phyloP scores from a whole-genome alignment of 2,888 invertebrate species.

The Tromatobia lineatoria region DNA sequence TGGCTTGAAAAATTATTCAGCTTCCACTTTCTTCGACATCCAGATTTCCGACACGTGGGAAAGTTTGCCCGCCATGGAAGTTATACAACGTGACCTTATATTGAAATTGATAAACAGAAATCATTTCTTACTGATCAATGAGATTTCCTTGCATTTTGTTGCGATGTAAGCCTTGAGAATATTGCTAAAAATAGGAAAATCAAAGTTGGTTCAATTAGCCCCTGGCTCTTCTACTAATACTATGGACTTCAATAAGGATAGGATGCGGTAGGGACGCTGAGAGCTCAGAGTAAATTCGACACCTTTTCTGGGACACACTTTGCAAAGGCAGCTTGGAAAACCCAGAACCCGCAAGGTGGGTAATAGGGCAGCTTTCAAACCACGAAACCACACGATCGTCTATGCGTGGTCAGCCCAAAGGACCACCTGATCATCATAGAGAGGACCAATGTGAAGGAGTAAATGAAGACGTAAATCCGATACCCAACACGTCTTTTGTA shows the following conservation, averaged over 20 bases:
- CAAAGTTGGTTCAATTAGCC: conserved; percentile 2
- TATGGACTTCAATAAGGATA: conserved; percentile 23
- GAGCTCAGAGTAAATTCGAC: conserved; percentile 44
- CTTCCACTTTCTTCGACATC: no score
- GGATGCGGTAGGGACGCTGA: neutral
- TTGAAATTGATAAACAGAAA: neutral
- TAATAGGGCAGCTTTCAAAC: conserved; percentile 32
- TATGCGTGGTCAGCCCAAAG: conserved; percentile 33
- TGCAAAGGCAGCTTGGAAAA: conserved; percentile 42
- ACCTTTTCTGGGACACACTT: conserved; percentile 53
- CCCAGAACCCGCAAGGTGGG: conserved; percentile 54
- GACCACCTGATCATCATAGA: conserved; percentile 4
- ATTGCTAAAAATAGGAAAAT: neutral
- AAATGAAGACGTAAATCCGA: neutral
- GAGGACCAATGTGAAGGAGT: neutral
- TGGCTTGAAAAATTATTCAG: no score
- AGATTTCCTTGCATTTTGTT: neutral
- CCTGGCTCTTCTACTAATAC: neutral
- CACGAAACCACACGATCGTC: conserved; percentile 45
- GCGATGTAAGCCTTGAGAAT: neutral
- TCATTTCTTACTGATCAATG: neutral
- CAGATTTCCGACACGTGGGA: no score
- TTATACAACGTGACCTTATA: neutral
- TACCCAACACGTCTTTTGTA: neutral
- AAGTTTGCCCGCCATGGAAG: neutral